Evolutionary conservation across 2,888 invertebrate genomes (phyloP), one percentile per base, ranked within the genome.

Genomic region (Galerucella calmariensis): DNA sequence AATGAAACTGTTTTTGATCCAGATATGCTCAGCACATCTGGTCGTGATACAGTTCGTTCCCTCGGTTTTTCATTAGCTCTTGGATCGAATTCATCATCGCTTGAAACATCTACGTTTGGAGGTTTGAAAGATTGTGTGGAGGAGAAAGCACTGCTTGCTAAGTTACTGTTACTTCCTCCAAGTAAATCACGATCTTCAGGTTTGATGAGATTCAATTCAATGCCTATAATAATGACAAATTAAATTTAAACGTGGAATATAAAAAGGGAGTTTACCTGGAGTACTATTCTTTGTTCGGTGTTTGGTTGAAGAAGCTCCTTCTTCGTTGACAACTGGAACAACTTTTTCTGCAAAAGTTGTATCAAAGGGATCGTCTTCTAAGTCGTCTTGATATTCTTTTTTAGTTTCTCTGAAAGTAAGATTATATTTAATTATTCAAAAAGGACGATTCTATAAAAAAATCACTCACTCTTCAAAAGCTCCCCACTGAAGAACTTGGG

Each of bases 331-430:
- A 59, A 91, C 91, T 56, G 92, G 94, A 69, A 94, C 88, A 65
- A 95, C 90, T 81, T 93, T 92, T 72, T 94, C 94, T 0, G 94
- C 95, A 86, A 95, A 95, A 67, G 94, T 92, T 27, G 96, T 96
- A 83, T 96, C 95, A 82, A 96, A 96, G 0, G 96, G 96, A 90
- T 96, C 95, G 68, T 88, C 88, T 82, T 91, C 92, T 82, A 69
- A 14, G 27, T 53, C 10, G 14, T 91, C 90, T 78, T 90, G 91
- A 68, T 73, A 67, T 53, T 75, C 71, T 71, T 27, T 16, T n/a
- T 61, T 70, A 41, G 46, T 48, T 61, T 70, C 48, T 10, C 75
- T 70, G 41, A 35, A 69, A 71, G n/a, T n/a, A 27, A 72, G 46
- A 35, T 35, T 61, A 35, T 20, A 41, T 41, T 41, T 35, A 63